Evolutionary conservation across 2,797 vertebrate species (phyloP), one percentile per base, ranked within the genome.

Genomic region (Furcifer pardalis): DNA sequence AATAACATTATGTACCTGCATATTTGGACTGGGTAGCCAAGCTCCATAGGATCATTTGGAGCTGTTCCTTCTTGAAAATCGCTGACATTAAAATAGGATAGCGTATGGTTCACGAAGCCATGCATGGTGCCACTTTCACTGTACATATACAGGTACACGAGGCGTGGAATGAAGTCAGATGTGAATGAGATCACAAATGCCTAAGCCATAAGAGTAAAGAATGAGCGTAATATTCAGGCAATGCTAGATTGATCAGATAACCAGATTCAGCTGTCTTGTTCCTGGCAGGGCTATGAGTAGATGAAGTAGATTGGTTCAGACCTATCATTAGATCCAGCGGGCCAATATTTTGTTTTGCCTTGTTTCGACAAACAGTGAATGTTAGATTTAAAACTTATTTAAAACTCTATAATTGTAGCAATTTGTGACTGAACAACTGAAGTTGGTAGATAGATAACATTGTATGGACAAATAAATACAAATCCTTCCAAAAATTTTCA

Each of bases 161-260:
- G 97, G 84, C 98, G 97, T 27, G 98, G 98, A 95, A 99, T 98
- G 96, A 99, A 99, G 96, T 99, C 98, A 0, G 98, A 99, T 2
- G 98, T 99, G 95, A 99, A 99, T 84, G 98, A 96, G 90, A 99
- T 99, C 92, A 99, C 98, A 49, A 99, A 99, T 13, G 98, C 98
- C 98, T 99, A 94, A 5, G 79, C 91, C 85, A 82, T 81, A 92
- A 94, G 84, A 94, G 89, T 56, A 92, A 46, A 94, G 80, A 94
- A 93, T 93, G 91, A 95, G 89, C 78, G 0, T 79, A 17, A 62
- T 84, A 83, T 76, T 84, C 92, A 87, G 89, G 83, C 63, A 59
- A 86, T 77, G 75, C 76, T 2, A 1, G 63, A 15, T 62, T 82
- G 46, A 91, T 49, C 81, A 84, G 5, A 90, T 4, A 72, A 79